These are phyloP conservation scores for Falcaria lacertinaria DNA, from an alignment of 2,888 invertebrate genomes.

Conservation along the genomic window DNA sequence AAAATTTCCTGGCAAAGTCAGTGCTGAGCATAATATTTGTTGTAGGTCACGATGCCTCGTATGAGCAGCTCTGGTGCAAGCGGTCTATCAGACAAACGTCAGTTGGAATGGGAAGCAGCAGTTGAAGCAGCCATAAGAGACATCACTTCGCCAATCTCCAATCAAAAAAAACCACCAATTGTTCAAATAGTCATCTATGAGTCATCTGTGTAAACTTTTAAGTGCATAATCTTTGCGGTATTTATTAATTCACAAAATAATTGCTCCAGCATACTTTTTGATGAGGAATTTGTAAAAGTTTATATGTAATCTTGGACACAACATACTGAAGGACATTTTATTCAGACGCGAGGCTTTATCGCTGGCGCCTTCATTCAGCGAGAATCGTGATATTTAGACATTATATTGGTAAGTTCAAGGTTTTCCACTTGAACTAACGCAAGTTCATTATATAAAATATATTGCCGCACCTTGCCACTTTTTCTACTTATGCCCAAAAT, in stretches of 20 bases:
- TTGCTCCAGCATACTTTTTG: background rate
- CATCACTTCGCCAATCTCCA: slow-evolving; percentile 81
- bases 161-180: slow-evolving; percentile 79
- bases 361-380: slow-evolving; percentile 20
- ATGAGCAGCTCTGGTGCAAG: slow-evolving; percentile 65
- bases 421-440: slow-evolving; percentile 6
- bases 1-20: background rate
- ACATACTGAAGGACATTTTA: background rate
- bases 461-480: background rate
- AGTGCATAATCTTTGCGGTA: too few relatives aligned
- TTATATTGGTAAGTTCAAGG: slow-evolving; percentile 25
- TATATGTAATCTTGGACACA: background rate
- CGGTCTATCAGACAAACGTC: slow-evolving; percentile 72
- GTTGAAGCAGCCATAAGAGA: slow-evolving; percentile 87
- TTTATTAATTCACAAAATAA: too few relatives aligned
- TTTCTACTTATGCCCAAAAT: background rate
- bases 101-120: slow-evolving; percentile 86
- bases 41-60: slow-evolving; percentile 87
- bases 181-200: slow-evolving; percentile 93
- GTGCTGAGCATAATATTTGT: slow-evolving; percentile 21
- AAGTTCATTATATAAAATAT: slow-evolving; percentile 2
- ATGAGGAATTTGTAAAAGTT: background rate
- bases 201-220: slow-evolving; percentile 85
- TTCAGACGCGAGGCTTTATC: slow-evolving; percentile 10
- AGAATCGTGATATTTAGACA: slow-evolving; percentile 34